Evolutionary conservation across 2,888 invertebrate genomes (phyloP), one percentile per base, ranked within the genome.

Genomic region (Lasiommata megera): DNA sequence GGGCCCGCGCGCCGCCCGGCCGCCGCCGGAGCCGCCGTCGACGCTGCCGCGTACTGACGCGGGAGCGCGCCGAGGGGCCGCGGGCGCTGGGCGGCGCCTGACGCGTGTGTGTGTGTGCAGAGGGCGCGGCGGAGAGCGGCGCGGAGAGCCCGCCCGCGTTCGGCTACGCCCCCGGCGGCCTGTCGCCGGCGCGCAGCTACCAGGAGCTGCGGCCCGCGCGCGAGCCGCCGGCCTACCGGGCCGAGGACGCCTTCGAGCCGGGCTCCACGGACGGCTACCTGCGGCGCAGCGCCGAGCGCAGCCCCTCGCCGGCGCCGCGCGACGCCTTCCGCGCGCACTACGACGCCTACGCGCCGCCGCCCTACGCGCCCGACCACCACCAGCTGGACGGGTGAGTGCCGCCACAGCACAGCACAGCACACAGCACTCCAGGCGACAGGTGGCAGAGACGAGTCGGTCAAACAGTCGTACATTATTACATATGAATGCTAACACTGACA

Each of bases 141-240:
- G 79, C 74, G 73, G 80, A 79, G 73, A 82, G 84, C 77, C 83
- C 86, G 78, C 82, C 84, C 79, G 66, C 76, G 75, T 76, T 73
- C 76, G 83, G 83, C 73, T 81, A 79, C 84, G 84, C 85, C 84
- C 82, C 74, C 76, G 71, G 74, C 70, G 72, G 67, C 65, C 72
- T 75, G 74, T 80, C 84, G 76, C 82, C 86, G 75, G 76, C 84
- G 79, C 86, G 84, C 83, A 80, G 86, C 86, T 87, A 88, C 86
- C 86, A 88, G 81, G 88, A 88, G 86, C 82, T 88, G 76, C 81
- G 85, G 73, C 83, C 84, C 68, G 80, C 83, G 66, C 69, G 69
- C 60, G 61, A 63, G 54, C 63, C 87, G 87, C 85, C 84, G 79
- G 64, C 82, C 69, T 86, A 87, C 81, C 79, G 79, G 79, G 84